Base-by-base conservation (phyloP, 2,113 vertebrate genomes). In the Phalacrocorax carbo region DNA sequence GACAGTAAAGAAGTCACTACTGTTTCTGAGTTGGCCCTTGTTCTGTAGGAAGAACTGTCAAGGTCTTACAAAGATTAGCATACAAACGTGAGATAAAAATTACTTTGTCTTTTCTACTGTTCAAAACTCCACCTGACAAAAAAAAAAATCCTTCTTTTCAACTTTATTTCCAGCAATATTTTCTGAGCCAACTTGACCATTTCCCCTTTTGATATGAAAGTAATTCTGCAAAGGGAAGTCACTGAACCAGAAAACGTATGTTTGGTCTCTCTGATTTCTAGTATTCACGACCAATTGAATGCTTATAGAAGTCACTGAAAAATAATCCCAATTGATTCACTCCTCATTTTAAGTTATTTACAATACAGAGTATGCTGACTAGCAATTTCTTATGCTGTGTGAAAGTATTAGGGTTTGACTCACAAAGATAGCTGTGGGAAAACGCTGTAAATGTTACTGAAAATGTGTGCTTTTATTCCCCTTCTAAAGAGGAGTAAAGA, bases 221-320 rank as follows among this genome's bases (percentile, higher is more conserved):
- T 78, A 94, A 97, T 92, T 94, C 84, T 92, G 66, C 51, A 76
- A 90, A 88, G 54, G 19, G 72, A 92, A 95, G 60, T 85, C 92
- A 81, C 76, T 80, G 83, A 94, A 94, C 88, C 88, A 82, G 86
- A 94, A 95, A 90, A 88, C 70, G 76, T 88, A 93, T 40, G 83
- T 88, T 89, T 95, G 79, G 70, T 88, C 76, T 91, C 78, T 86
- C 82, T 92, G 92, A 95, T 94, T 95, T 93, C 86, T 85, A 27
- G 84, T 57, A 96, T 96, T 96, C 93, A 96, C 2, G 49, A 95
- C 89, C 94, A 94, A 91, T 96, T 96, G 93, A 93, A 96, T 97
- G 93, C 81, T 89, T 66, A 91, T 57, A 93, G 86, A 65, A 89
- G 81, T 84, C 66, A 93, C 90, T 93, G 93, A 85, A 95, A 95